These are phyloP conservation scores for Dicranocentrus wangi DNA, from an alignment of 2,888 invertebrate genomes.

Conservation along the genomic window DNA sequence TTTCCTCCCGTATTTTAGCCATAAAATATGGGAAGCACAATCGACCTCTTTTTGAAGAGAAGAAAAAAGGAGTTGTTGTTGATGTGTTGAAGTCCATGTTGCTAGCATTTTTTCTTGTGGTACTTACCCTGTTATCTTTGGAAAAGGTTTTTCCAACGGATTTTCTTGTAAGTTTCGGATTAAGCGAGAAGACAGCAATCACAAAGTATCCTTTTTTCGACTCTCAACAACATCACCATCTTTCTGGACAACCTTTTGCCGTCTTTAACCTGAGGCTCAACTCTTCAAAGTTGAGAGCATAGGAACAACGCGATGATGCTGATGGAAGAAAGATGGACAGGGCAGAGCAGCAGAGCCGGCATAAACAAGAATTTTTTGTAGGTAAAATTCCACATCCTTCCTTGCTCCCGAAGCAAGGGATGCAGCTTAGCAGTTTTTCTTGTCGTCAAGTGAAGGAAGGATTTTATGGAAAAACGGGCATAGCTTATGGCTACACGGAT, in stretches of 20 bases:
- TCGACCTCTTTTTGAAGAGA: too few species aligned
- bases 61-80: not conserved
- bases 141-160: constrained; percentile 22
- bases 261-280: constrained; percentile 33
- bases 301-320: constrained; percentile 11
- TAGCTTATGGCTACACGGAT: too few species aligned
- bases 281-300: constrained; percentile 16
- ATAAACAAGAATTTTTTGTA: not conserved
- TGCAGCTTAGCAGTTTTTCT: too few species aligned
- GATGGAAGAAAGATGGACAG: constrained; percentile 49
- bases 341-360: constrained; percentile 12
- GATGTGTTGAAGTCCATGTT: not conserved
- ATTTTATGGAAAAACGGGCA: too few species aligned
- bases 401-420: not conserved
- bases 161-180: constrained; percentile 53
- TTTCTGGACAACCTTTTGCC: constrained; percentile 11
- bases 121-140: too few species aligned
- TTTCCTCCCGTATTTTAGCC: too few species aligned
- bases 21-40: too few species aligned
- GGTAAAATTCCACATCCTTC: not conserved
- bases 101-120: not conserved
- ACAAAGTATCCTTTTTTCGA: too few species aligned
- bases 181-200: constrained; percentile 28
- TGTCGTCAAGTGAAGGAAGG: too few species aligned
- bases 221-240: constrained; percentile 27